A percentile compares a stretch with the other conserved stretches of the same genome.
Conservation (phyloP, 92 coral and sea anemone species). For the Isaurus tuberculatus region DNA sequence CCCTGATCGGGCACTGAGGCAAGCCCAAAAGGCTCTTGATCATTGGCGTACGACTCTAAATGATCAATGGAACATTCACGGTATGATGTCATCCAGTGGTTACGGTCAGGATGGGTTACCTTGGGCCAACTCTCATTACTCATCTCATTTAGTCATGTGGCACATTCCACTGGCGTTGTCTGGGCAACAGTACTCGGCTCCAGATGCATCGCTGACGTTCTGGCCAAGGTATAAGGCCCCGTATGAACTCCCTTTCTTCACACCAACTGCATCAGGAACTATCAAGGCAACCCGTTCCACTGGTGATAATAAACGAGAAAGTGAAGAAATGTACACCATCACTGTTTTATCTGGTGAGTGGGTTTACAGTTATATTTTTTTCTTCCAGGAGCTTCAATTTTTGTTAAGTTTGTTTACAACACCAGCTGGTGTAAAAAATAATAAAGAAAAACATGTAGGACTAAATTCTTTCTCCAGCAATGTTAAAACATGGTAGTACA, state of each 20-base stretch:
- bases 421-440: background rate
- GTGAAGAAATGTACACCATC: conserved; percentile 85
- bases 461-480: no score
- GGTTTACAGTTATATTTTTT: background rate
- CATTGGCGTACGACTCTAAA: conserved; percentile 82
- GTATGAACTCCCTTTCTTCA: conserved; percentile 82
- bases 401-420: background rate
- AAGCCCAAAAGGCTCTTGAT: conserved; percentile 83
- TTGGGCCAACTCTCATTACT: conserved; percentile 88
- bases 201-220: conserved; percentile 74
- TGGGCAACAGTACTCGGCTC: conserved; percentile 88
- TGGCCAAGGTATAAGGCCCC: conserved; percentile 81
- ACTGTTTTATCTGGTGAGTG: conserved; percentile 72
- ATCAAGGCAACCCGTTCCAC: conserved; percentile 65
- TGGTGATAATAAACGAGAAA: conserved; percentile 38
- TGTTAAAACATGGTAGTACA: no score
- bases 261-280: conserved; percentile 82
- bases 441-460: no score
- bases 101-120: conserved; percentile 91
- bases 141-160: conserved; percentile 85
- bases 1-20: conserved; percentile 71
- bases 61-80: conserved; percentile 94
- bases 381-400: background rate
- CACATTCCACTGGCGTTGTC: conserved; percentile 85
- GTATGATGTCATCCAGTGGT: conserved; percentile 79